Evolutionary conservation across 2,113 vertebrate genomes (phyloP).

Genomic region (Tupaia chinensis): DNA sequence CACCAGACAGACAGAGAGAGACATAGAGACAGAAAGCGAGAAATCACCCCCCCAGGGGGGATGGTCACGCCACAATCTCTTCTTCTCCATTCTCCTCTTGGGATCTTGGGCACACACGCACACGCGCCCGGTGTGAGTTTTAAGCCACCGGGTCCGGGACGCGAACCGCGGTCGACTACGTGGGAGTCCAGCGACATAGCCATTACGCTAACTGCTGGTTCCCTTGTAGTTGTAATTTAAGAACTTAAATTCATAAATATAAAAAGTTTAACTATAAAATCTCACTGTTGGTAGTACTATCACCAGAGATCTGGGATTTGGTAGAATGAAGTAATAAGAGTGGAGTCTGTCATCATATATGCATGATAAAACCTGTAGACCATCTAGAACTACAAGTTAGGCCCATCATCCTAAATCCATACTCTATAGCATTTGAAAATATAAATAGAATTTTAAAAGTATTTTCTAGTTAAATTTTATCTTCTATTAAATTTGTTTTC

Average conservation of each 20-base stretch:
- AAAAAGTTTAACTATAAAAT: background rate
- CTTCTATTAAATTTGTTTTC: background rate
- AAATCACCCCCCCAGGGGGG: too few species aligned
- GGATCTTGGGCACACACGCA: too few species aligned
- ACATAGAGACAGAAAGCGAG: too few species aligned
- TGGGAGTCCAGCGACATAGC: too few species aligned
- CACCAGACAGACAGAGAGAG: too few species aligned
- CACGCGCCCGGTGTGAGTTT: too few species aligned
- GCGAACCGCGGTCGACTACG: too few species aligned
- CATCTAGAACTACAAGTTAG: background rate
- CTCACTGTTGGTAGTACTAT: slow-evolving; percentile 12
- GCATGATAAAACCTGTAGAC: background rate
- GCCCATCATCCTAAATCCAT: background rate
- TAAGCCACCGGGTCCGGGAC: too few species aligned
- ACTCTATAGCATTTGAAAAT: background rate
- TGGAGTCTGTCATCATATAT: background rate
- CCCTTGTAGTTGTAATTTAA: too few species aligned
- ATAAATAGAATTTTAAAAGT: background rate
- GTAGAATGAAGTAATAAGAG: background rate
- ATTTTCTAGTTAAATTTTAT: slow-evolving; percentile 35
- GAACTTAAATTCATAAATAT: background rate
- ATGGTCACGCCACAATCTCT: too few species aligned
- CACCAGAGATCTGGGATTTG: background rate
- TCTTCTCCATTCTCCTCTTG: too few species aligned
- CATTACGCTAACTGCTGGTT: too few species aligned